Evolutionary conservation across 2,888 invertebrate species (phyloP).

Genomic region (Cerceris ruficornis): DNA sequence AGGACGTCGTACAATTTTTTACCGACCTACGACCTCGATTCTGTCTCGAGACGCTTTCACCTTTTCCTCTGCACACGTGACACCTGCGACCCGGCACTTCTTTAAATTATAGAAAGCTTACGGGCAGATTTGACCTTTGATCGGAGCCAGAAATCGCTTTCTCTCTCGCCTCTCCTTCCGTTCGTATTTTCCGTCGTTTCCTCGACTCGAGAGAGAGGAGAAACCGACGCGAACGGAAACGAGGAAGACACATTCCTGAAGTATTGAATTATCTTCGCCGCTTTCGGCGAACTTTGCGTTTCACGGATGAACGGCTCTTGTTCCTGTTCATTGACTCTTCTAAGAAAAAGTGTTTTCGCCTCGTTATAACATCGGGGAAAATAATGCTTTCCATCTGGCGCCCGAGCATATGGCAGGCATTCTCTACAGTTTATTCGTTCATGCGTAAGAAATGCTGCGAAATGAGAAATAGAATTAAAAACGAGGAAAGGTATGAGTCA

Average conservation of each 20-base stretch:
- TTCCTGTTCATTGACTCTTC: slow-evolving; percentile 20
- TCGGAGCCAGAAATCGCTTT: not conserved
- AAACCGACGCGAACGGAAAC: not conserved
- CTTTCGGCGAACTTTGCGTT: slow-evolving; percentile 24
- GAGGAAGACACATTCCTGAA: not conserved
- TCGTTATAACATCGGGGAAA: slow-evolving; percentile 41
- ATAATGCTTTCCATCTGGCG: slow-evolving; percentile 53
- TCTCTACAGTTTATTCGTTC: slow-evolving; percentile 43
- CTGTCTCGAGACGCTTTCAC: slow-evolving; percentile 25
- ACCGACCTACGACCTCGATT: slow-evolving; percentile 30
- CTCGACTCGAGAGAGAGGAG: not conserved
- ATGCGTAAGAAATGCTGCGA: slow-evolving; percentile 44
- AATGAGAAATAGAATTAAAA: slow-evolving; percentile 51
- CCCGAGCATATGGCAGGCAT: slow-evolving; percentile 32
- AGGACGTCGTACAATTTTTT: slow-evolving; percentile 60
- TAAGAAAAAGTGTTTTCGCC: slow-evolving; percentile 21
- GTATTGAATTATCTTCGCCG: slow-evolving; percentile 31
- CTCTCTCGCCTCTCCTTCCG: not conserved
- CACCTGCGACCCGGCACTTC: slow-evolving; percentile 36
- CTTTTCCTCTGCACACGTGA: slow-evolving; percentile 22
- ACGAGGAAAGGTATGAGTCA: slow-evolving; percentile 18
- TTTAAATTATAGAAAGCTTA: slow-evolving; percentile 9
- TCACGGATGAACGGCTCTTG: slow-evolving; percentile 19
- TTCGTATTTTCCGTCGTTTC: not conserved
- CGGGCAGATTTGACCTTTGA: slow-evolving; percentile 5